Evolutionary conservation across 2,888 invertebrate genomes (phyloP).

Genomic region (Melieria omissa): DNA sequence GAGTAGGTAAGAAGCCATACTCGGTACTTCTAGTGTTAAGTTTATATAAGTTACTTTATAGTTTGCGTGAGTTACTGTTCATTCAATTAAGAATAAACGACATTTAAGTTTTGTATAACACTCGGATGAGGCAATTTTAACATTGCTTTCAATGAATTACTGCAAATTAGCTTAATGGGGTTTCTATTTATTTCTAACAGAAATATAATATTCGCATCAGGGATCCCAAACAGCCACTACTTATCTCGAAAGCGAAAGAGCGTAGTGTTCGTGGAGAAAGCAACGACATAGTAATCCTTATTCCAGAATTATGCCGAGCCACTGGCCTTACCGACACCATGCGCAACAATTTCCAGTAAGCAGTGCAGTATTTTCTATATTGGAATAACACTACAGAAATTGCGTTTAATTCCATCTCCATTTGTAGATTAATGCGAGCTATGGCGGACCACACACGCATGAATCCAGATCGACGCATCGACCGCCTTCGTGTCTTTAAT

Average conservation of each 20-base stretch:
- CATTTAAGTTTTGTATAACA: too few species aligned
- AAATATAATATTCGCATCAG: slow-evolving; percentile 77
- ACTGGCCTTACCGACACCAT: slow-evolving; percentile 83
- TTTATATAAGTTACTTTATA: too few species aligned
- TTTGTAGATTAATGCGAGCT: slow-evolving; percentile 71
- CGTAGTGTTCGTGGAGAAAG: slow-evolving; percentile 76
- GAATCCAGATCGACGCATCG: slow-evolving; percentile 76
- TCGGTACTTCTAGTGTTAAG: too few species aligned
- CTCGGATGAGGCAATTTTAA: too few species aligned
- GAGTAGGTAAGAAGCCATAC: too few species aligned
- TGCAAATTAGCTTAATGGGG: too few species aligned
- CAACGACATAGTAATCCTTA: slow-evolving; percentile 74
- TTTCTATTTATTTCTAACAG: slow-evolving; percentile 56
- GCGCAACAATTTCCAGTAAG: slow-evolving; percentile 73
- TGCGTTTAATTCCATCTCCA: too few species aligned
- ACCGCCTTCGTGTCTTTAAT: slow-evolving; percentile 77
- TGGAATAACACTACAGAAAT: too few species aligned
- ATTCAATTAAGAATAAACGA: too few species aligned
- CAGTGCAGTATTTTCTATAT: slow-evolving; percentile 60
- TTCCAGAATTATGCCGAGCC: slow-evolving; percentile 87
- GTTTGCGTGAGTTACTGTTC: too few species aligned
- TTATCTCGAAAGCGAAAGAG: slow-evolving; percentile 75
- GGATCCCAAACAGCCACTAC: slow-evolving; percentile 78
- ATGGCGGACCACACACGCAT: slow-evolving; percentile 82
- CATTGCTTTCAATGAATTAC: too few species aligned